Evolutionary conservation across 1,140 invertebrate species (phyloP).

Genomic region (Meloidogyne chitwoodi): DNA sequence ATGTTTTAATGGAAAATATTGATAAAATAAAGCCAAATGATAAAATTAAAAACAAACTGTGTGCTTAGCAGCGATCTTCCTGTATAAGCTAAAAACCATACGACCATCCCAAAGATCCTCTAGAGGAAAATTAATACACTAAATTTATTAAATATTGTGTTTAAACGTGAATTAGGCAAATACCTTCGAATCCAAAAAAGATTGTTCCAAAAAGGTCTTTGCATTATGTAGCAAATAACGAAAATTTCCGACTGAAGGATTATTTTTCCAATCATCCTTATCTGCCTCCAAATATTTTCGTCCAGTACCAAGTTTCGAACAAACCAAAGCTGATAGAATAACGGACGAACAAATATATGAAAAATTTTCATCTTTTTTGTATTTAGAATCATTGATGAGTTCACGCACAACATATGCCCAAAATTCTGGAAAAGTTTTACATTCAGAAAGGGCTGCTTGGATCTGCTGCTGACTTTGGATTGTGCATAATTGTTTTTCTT

Average conservation of each 20-base stretch:
- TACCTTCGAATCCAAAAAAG: slow-evolving; percentile 10
- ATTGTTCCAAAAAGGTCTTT: background rate
- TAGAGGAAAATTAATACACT: slow-evolving; percentile 44
- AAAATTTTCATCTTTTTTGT: slow-evolving; percentile 41
- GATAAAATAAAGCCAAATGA: background rate
- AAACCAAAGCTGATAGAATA: slow-evolving; percentile 49
- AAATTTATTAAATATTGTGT: slow-evolving; percentile 5
- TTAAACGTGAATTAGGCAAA: slow-evolving; percentile 3
- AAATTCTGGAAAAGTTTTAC: slow-evolving; percentile 32
- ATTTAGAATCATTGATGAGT: slow-evolving; percentile 18
- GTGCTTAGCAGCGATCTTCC: slow-evolving; percentile 15
- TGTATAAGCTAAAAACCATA: slow-evolving; percentile 42
- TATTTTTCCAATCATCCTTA: slow-evolving; percentile 27
- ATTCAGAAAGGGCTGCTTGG: slow-evolving; percentile 8
- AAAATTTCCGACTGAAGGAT: slow-evolving; percentile 21
- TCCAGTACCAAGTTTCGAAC: slow-evolving; percentile 30
- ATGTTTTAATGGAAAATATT: too few relatives aligned
- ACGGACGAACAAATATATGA: slow-evolving; percentile 46
- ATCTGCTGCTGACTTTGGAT: background rate
- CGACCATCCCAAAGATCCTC: slow-evolving; percentile 47
- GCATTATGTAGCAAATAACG: background rate
- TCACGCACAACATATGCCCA: slow-evolving; percentile 35
- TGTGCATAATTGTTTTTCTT: background rate
- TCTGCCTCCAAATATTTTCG: slow-evolving; percentile 34
- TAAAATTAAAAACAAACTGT: background rate